A percentile compares a stretch with the other conserved stretches of the same genome.
Evolutionary conservation across 2,888 invertebrate genomes (phyloP).

Genomic region (Heliconius cydno): DNA sequence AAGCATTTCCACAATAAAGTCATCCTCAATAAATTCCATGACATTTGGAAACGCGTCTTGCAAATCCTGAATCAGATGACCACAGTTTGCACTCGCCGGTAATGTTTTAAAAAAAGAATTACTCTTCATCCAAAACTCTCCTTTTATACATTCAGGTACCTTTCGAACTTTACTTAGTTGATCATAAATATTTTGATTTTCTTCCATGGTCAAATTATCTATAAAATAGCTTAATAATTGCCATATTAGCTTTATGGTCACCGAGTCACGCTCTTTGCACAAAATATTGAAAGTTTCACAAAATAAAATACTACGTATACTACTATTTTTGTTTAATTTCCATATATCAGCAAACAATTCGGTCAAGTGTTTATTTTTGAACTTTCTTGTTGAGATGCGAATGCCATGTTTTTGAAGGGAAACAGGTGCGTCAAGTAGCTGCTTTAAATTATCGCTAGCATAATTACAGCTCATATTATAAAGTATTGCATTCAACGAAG

Average conservation of each 20-base stretch:
- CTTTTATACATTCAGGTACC: constrained; percentile 57
- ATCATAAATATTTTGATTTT: constrained; percentile 63
- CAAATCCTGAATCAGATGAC: constrained; percentile 47
- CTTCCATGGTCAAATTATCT: constrained; percentile 60
- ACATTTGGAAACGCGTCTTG: constrained; percentile 52
- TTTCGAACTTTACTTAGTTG: constrained; percentile 52
- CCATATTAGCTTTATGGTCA: constrained; percentile 57
- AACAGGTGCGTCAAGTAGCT: constrained; percentile 61
- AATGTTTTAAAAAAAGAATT: constrained; percentile 59
- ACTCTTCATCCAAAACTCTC: constrained; percentile 59
- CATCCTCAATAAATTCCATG: constrained; percentile 57
- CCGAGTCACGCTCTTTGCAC: constrained; percentile 56
- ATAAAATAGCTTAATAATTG: constrained; percentile 61
- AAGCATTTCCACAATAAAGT: constrained; percentile 57
- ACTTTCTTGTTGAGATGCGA: constrained; percentile 52
- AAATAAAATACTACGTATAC: constrained; percentile 63
- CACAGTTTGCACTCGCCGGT: constrained; percentile 48
- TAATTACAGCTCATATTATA: constrained; percentile 56
- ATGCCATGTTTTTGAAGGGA: constrained; percentile 71
- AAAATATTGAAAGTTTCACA: constrained; percentile 59
- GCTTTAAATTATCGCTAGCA: constrained; percentile 53
- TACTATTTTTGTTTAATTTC: constrained; percentile 62
- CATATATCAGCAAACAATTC: constrained; percentile 59
- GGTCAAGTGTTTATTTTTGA: too few relatives aligned
- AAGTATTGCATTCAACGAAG: constrained; percentile 63